phyloP scores from a whole-genome alignment of 2,797 vertebrate genomes.

The Podargus strigoides region DNA sequence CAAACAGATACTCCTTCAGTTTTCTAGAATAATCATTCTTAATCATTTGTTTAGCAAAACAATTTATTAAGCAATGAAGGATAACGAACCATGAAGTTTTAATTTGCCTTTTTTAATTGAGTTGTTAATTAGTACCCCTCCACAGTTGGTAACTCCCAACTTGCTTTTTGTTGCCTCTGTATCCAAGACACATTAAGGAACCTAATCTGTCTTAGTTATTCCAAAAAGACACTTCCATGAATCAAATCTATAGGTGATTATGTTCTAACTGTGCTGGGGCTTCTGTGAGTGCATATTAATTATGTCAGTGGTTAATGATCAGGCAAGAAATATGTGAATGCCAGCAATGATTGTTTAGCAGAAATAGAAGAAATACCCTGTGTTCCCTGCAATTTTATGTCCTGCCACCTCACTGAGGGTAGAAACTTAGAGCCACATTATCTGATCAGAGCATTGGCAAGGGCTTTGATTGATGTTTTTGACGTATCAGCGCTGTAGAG shows the following conservation, averaged over 20 bases:
- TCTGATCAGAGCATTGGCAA: not conserved
- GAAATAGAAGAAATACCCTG: not conserved
- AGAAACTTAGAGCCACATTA: not conserved
- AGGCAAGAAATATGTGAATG: slow-evolving; percentile 44
- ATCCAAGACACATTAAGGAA: slow-evolving; percentile 65
- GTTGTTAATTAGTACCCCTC: slow-evolving; percentile 80
- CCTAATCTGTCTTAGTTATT: slow-evolving; percentile 70
- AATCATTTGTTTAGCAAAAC: slow-evolving; percentile 74
- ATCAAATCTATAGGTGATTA: slow-evolving; percentile 76
- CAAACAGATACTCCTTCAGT: slow-evolving; percentile 45
- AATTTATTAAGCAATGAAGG: slow-evolving; percentile 77
- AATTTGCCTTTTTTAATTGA: slow-evolving; percentile 83
- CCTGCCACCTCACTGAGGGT: not conserved
- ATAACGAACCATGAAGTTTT: slow-evolving; percentile 78
- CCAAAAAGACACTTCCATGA: slow-evolving; percentile 69
- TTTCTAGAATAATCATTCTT: slow-evolving; percentile 71
- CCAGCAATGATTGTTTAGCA: slow-evolving; percentile 19
- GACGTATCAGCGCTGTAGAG: not conserved
- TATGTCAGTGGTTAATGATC: slow-evolving; percentile 70
- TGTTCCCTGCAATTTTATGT: not conserved
- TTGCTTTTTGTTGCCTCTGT: slow-evolving; percentile 68
- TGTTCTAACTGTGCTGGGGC: slow-evolving; percentile 69
- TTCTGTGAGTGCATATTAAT: slow-evolving; percentile 72
- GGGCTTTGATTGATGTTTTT: not conserved
- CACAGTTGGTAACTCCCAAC: slow-evolving; percentile 67